These are phyloP conservation scores for Pristionchus fissidentatus DNA, from an alignment of 2,888 invertebrate genomes.

Conservation along the genomic window DNA sequence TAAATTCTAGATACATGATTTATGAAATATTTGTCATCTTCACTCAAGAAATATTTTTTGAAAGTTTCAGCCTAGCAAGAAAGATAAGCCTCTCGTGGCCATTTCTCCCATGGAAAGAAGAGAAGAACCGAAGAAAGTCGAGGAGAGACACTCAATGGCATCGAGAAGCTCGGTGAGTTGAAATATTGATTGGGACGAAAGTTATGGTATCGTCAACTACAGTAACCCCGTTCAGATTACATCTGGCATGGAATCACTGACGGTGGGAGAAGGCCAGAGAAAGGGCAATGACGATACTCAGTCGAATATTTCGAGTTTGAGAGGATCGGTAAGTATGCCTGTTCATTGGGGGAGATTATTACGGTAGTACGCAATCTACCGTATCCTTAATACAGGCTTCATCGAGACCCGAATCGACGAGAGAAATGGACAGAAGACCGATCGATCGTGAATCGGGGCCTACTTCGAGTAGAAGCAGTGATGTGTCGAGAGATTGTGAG, in stretches of 20 bases:
- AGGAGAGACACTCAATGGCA: not conserved
- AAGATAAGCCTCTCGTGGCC: not conserved
- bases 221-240: not conserved
- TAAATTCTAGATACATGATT: too few species aligned
- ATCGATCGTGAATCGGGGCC: not conserved
- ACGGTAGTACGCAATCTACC: too few species aligned
- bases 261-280: not conserved
- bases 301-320: slow-evolving; percentile 15
- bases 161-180: slow-evolving; percentile 7
- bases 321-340: not conserved
- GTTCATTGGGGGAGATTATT: too few species aligned
- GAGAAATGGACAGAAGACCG: too few species aligned
- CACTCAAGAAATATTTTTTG: too few species aligned
- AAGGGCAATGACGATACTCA: not conserved
- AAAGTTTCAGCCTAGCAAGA: not conserved
- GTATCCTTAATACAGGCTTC: too few species aligned
- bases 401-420: too few species aligned
- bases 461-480: not conserved
- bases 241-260: not conserved
- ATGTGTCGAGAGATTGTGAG: not conserved
- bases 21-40: too few species aligned
- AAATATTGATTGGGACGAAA: not conserved
- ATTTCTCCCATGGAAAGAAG: slow-evolving; percentile 26
- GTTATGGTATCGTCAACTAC: not conserved
- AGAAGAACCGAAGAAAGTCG: not conserved